Percentiles rank a stretch among this genome's conserved stretches.
Evolutionary conservation across 2,113 vertebrate species (phyloP).

Genomic region (Melanocharis versteri): DNA sequence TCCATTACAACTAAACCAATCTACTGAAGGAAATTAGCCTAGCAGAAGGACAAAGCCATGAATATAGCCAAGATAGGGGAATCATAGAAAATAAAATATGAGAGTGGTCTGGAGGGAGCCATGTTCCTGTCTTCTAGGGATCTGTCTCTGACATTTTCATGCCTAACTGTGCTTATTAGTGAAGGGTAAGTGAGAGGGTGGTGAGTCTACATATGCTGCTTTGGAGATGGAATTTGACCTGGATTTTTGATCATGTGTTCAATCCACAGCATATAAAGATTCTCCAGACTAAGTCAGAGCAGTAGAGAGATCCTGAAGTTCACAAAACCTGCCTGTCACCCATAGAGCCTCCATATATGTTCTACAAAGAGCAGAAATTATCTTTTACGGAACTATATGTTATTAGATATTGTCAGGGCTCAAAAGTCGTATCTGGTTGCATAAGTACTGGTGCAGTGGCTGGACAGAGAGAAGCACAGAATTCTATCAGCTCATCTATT

Average conservation of each 20-base stretch:
- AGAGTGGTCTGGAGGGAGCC: background rate
- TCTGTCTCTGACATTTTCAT: background rate
- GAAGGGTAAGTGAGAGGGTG: background rate
- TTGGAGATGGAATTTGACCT: background rate
- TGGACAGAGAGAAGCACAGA: background rate
- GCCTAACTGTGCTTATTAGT: background rate
- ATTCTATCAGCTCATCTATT: background rate
- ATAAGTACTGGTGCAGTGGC: background rate
- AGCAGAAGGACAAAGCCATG: background rate
- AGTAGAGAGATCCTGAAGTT: background rate
- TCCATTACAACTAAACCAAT: background rate
- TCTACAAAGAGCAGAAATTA: background rate
- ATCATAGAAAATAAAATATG: rapidly evolving
- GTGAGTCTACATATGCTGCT: rapidly evolving
- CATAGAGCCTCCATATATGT: background rate
- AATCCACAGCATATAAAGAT: background rate
- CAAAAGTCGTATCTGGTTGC: background rate
- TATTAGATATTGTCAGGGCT: background rate
- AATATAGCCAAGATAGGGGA: background rate
- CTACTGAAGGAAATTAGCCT: background rate
- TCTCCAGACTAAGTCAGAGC: background rate
- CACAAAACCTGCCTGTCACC: background rate
- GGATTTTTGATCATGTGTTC: background rate
- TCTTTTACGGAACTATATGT: background rate
- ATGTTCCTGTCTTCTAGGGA: background rate